Evolutionary conservation across 2,888 invertebrate species (phyloP), one percentile per base, ranked within the genome.

Genomic region (Macrophya annulata): DNA sequence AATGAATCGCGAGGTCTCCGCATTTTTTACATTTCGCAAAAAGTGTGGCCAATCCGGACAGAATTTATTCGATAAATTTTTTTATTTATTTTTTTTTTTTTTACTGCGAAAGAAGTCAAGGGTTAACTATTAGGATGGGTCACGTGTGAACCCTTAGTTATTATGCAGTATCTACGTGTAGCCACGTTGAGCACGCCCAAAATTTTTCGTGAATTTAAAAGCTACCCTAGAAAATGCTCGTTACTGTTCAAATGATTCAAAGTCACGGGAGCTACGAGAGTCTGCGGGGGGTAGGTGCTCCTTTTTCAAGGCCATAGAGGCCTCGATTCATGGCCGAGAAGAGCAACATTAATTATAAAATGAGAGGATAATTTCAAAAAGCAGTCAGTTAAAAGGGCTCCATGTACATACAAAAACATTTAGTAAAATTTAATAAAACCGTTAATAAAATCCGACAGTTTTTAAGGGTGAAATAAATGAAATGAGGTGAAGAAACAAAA

Each of bases 221-320:
- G 12, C 55, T 37, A 55, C 77, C 9, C 17, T 55, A 8, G 17
- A 4, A 37, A 77, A 37, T 17, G n/a, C 55, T 55, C 31, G 4
- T 55, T 51, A 37, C 31, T 31, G 37, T 55, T 77, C 31, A 43
- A 77, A 51, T 77, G 37, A 77, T 48, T 55, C 77, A 55, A 77
- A 77, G 77, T 43, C 25, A 45, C 45, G 45, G 25, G 17, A 43
- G 10, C 21, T 9, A 40, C 17, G 17, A 25, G 72, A 72, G 45
- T n/a, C 15, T 43, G 21, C 45, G 31, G 55, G 17, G 37, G 9
- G 17, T 51, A 31, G 9, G 17, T 51, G 48, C 17, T n/a, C 25
- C n/a, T 77, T 37, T 6, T 31, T 77, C 77, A 37, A 77, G 55
- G 51, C 77, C 55, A 77, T 15, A 51, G 55, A 55, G 31, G 37